Percentiles rank a stretch among this genome's conserved stretches.
Evolutionary conservation across 1,140 invertebrate genomes (phyloP).

Genomic region (Drosophila pectinifera): DNA sequence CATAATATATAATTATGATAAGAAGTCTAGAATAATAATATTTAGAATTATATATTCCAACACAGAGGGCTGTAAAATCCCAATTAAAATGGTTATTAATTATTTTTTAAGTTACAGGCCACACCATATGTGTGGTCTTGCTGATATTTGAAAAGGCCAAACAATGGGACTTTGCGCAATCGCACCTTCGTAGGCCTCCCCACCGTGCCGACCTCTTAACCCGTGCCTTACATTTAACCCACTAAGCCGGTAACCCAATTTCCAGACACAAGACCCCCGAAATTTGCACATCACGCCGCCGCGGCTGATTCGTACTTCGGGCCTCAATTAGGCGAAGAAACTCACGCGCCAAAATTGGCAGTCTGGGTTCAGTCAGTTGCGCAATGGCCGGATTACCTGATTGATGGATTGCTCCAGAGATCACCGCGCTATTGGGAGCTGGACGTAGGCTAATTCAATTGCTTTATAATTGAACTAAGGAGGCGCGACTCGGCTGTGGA

Average conservation of each 20-base stretch:
- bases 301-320: slow-evolving; percentile 52
- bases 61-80: accelerated
- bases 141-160: slow-evolving; percentile 6
- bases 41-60: no score
- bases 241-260: slow-evolving; percentile 76
- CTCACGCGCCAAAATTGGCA: slow-evolving; percentile 70
- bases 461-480: slow-evolving; percentile 82
- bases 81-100: no score
- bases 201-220: slow-evolving; percentile 28
- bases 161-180: slow-evolving; percentile 16
- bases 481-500: slow-evolving; percentile 56
- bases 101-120: not conserved
- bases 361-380: slow-evolving; percentile 54
- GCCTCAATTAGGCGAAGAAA: slow-evolving; percentile 66
- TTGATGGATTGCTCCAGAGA: slow-evolving; percentile 69
- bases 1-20: not conserved
- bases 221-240: slow-evolving; percentile 57
- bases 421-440: slow-evolving; percentile 29
- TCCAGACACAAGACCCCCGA: slow-evolving; percentile 42
- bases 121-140: not conserved
- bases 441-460: slow-evolving; percentile 72
- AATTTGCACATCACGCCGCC: slow-evolving; percentile 69
- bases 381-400: slow-evolving; percentile 66
- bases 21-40: not conserved
- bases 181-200: slow-evolving; percentile 7